Evolutionary conservation across 2,113 vertebrate species (phyloP).

Genomic region (Hoplias malabaricus): DNA sequence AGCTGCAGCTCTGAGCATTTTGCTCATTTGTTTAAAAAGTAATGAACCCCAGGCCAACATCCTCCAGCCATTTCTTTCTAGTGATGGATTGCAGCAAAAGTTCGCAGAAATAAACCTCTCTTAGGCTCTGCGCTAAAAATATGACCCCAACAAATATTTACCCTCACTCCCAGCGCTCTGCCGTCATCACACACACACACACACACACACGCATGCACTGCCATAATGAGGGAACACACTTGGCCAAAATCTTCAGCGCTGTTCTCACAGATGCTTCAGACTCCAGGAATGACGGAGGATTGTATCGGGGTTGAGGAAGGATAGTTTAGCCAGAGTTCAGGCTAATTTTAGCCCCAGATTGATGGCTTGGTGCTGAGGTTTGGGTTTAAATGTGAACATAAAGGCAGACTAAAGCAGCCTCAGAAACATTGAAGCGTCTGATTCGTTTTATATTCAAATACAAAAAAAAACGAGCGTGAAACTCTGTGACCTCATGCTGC

Average conservation of each 20-base stretch:
- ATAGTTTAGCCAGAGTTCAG: conserved; percentile 18
- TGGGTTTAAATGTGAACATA: conserved; percentile 10
- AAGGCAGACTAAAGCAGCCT: neutral
- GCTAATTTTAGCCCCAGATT: conserved; percentile 20
- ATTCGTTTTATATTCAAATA: neutral
- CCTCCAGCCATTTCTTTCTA: neutral
- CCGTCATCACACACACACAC: conserved; percentile 1
- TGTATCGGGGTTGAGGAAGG: conserved; percentile 4
- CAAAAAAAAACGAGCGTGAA: neutral
- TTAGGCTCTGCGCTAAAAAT: conserved; percentile 17
- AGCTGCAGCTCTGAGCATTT: neutral
- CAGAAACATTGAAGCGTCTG: neutral
- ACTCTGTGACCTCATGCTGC: neutral
- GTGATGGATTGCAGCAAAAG: neutral
- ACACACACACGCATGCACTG: neutral
- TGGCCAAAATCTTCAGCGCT: neutral
- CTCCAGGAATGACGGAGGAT: neutral
- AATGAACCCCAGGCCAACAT: neutral
- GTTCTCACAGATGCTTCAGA: conserved; percentile 12
- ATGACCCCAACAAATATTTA: conserved; percentile 31
- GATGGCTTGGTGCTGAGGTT: conserved; percentile 14
- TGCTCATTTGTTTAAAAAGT: neutral
- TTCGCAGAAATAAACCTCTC: neutral
- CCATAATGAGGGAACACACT: neutral
- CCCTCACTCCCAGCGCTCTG: neutral